These are phyloP conservation scores for Apeira syringaria DNA, from an alignment of 2,888 invertebrate species.

Conservation along the genomic window DNA sequence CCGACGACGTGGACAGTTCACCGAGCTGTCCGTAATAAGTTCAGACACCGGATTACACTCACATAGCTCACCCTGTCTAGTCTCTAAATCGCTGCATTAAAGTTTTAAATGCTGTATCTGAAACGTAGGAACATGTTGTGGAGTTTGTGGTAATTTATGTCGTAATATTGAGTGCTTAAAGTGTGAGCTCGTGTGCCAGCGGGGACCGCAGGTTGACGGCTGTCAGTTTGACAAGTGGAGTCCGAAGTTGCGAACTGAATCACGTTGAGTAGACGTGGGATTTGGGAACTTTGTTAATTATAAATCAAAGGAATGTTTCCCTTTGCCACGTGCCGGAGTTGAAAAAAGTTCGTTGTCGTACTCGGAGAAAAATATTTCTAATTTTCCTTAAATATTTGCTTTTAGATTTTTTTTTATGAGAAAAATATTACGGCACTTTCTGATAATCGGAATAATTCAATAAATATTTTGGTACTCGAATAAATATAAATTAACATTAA, in stretches of 20 bases:
- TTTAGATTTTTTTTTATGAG: too few relatives aligned
- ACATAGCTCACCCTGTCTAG: conserved; percentile 11
- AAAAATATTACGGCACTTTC: too few relatives aligned
- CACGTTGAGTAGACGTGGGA: conserved; percentile 14
- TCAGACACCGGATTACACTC: conserved; percentile 20
- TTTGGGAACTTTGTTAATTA: conserved; percentile 25
- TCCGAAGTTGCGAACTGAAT: conserved; percentile 19
- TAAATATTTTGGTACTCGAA: too few relatives aligned
- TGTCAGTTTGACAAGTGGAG: conserved; percentile 29
- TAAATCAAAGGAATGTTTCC: conserved; percentile 16
- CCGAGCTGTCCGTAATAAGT: conserved; percentile 23
- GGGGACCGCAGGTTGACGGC: conserved; percentile 23
- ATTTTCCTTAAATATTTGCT: too few relatives aligned
- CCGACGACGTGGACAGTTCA: conserved; percentile 24
- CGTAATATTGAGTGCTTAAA: conserved; percentile 14
- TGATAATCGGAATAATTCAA: too few relatives aligned
- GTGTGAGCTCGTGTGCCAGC: conserved; percentile 15
- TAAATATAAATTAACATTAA: too few relatives aligned
- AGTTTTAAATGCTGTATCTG: conserved; percentile 9
- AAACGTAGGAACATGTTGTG: background rate
- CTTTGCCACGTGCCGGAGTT: background rate
- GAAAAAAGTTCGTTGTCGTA: too few relatives aligned
- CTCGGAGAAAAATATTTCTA: too few relatives aligned
- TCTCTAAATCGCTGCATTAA: conserved; percentile 17
- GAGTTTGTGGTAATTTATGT: conserved; percentile 10